A percentile compares a stretch with the other conserved stretches of the same genome.
Conservation (phyloP, 2,113 vertebrate species). For the Tragelaphus imberbis region DNA sequence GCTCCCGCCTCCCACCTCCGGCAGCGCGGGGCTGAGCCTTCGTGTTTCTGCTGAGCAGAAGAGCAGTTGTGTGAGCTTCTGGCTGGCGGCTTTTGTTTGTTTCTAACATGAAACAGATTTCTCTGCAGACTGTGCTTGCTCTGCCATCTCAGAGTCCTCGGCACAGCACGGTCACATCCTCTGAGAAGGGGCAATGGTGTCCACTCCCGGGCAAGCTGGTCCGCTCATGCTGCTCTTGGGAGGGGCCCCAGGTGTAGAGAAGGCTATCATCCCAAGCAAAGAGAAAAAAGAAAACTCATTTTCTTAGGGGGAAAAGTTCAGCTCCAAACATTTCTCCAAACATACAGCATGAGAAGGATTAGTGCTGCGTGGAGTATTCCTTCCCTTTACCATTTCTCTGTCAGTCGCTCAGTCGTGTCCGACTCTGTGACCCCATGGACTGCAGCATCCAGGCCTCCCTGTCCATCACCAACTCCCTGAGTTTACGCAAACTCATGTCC, state of each 20-base stretch:
- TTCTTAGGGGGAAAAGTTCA: background rate
- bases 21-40: background rate
- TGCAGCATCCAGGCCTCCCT: background rate
- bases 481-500: background rate
- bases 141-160: background rate
- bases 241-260: too few relatives aligned
- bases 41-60: background rate
- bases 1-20: rapidly evolving
- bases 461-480: background rate
- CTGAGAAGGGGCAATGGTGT: background rate
- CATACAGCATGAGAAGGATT: rapidly evolving
- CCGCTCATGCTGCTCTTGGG: background rate
- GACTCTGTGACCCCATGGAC: rapidly evolving
- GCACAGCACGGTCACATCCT: too few relatives aligned
- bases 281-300: background rate
- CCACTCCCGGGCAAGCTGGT: rapidly evolving
- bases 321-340: background rate
- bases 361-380: background rate
- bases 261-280: background rate
- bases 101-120: background rate
- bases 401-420: rapidly evolving
- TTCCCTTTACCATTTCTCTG: background rate
- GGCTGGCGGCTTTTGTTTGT: background rate
- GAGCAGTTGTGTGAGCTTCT: background rate
- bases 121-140: background rate